A percentile compares a stretch with the other conserved stretches of the same genome.
phyloP scores from a whole-genome alignment of 1,140 invertebrate species.

The Mycetomoellerius zeteki region DNA sequence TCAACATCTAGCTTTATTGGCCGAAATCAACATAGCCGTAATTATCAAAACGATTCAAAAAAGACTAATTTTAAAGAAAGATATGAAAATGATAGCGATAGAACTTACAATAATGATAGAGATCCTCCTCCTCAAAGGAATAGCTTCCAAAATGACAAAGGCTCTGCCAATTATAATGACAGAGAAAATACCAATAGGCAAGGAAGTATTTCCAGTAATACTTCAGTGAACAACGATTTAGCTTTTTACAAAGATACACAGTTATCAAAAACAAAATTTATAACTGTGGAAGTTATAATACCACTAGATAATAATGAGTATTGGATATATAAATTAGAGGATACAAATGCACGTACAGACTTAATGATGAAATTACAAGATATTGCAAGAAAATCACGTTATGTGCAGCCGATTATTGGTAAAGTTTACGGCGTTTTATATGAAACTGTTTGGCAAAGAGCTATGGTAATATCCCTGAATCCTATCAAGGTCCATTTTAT shows the following conservation, averaged over 20 bases:
- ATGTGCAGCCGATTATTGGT: constrained; percentile 65
- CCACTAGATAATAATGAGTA: constrained; percentile 53
- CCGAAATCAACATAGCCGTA: neutral
- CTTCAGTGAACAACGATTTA: constrained; percentile 54
- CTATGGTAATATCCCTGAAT: constrained; percentile 58
- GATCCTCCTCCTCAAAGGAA: neutral
- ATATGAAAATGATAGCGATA: neutral
- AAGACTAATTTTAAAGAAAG: neutral
- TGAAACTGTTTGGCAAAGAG: constrained; percentile 78
- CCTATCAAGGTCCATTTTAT: constrained; percentile 74
- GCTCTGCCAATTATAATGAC: neutral
- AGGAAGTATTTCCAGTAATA: neutral
- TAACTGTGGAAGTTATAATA: constrained; percentile 60
- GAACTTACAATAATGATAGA: neutral
- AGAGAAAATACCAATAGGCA: neutral
- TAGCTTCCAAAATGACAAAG: neutral
- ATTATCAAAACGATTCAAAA: neutral
- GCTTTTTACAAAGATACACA: constrained; percentile 64
- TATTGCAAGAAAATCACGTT: neutral
- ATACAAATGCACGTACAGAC: constrained; percentile 8
- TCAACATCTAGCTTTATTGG: neutral
- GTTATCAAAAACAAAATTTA: constrained; percentile 70
- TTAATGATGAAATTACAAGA: constrained; percentile 67
- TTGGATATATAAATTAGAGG: constrained; percentile 73
- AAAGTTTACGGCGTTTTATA: constrained; percentile 72